These are phyloP conservation scores for Pocillopora damicornis DNA, from an alignment of 64 coral and sea anemone species.

Conservation along the genomic window DNA sequence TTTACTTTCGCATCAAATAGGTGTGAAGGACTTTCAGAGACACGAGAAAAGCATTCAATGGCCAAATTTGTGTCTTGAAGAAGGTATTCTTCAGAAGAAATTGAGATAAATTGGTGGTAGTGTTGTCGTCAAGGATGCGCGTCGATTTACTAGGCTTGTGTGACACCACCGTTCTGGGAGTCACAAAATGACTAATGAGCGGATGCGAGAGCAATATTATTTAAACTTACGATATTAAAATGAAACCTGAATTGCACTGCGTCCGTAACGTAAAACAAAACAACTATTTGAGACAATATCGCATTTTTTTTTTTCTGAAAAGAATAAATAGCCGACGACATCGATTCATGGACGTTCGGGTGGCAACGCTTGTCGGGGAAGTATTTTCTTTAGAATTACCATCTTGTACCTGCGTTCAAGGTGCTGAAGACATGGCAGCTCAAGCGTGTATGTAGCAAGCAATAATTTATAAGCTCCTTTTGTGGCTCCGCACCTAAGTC, in stretches of 20 bases:
- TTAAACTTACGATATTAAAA: background rate
- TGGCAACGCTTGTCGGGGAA: background rate
- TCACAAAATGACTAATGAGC: conserved; percentile 9
- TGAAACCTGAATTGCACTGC: background rate
- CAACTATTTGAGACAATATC: background rate
- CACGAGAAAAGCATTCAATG: background rate
- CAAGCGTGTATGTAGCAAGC: background rate
- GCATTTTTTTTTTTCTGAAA: background rate
- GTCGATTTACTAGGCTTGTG: background rate
- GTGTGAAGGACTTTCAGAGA: background rate
- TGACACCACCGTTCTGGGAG: conserved; percentile 22
- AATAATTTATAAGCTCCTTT: conserved; percentile 29
- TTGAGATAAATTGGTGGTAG: background rate
- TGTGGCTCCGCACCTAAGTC: background rate
- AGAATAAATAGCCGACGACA: background rate
- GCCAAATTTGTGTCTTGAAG: background rate
- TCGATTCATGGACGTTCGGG: conserved; percentile 7
- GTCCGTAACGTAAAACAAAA: background rate
- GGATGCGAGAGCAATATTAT: conserved; percentile 33
- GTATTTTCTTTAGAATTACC: conserved; percentile 17
- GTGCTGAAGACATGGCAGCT: conserved; percentile 10
- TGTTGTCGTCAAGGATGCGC: background rate
- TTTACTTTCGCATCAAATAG: conserved; percentile 30
- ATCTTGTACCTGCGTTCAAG: conserved; percentile 1
- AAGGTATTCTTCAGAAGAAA: background rate